phyloP scores from a whole-genome alignment of 2,888 invertebrate genomes.

The Eupithecia dodoneata region DNA sequence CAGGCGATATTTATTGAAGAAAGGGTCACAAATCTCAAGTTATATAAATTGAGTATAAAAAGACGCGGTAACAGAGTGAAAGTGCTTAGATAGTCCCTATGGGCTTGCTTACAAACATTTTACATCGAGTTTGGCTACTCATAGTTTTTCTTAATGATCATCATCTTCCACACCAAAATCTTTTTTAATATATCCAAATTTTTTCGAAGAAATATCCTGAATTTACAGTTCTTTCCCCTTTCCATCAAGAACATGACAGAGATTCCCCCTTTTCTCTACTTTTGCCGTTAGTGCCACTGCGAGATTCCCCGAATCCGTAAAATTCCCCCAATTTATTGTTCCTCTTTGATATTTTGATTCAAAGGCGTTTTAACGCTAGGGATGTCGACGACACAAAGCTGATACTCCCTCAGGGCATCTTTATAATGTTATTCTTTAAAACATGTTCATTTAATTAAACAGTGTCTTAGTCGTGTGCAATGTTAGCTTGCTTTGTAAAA shows the following conservation, averaged over 20 bases:
- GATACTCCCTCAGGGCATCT: slow-evolving; percentile 16
- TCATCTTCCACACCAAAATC: neutral
- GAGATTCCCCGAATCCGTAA: slow-evolving; percentile 23
- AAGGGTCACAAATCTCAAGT: no score
- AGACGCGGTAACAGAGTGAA: no score
- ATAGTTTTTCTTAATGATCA: neutral
- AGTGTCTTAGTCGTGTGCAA: neutral
- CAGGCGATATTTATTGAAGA: no score
- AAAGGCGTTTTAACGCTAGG: slow-evolving; percentile 31
- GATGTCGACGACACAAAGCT: slow-evolving; percentile 30
- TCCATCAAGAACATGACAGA: slow-evolving; percentile 10
- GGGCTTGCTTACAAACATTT: no score
- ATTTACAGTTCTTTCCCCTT: neutral
- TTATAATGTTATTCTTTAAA: neutral
- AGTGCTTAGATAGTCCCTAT: no score
- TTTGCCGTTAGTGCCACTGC: slow-evolving; percentile 23
- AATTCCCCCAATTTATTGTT: slow-evolving; percentile 34
- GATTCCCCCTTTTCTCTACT: slow-evolving; percentile 16
- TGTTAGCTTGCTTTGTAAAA: no score
- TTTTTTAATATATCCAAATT: neutral
- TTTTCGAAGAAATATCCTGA: neutral
- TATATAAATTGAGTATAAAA: no score
- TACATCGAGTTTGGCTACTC: no score
- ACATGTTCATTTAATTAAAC: neutral
- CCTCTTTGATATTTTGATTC: slow-evolving; percentile 36